Evolutionary conservation across 2,797 vertebrate genomes (phyloP).

Genomic region (Chloroceryle amazona): DNA sequence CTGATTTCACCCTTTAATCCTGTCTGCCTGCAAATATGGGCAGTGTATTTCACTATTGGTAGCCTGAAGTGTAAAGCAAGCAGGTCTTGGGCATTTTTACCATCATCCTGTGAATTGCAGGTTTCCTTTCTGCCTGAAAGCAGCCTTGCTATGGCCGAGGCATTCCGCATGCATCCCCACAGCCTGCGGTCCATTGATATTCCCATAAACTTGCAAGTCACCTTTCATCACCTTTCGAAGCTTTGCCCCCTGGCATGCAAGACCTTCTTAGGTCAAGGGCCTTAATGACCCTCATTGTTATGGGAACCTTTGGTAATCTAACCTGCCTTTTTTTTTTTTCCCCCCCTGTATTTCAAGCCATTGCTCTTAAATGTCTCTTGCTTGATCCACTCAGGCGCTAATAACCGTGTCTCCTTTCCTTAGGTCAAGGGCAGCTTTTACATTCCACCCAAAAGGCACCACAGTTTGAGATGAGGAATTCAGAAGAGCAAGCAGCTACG

Average conservation of each 20-base stretch:
- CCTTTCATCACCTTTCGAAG: slow-evolving; percentile 62
- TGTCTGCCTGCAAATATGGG: background rate
- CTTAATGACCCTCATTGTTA: slow-evolving; percentile 59
- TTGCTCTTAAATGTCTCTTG: slow-evolving; percentile 9
- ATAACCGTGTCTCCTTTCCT: slow-evolving; percentile 77
- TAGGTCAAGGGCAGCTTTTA: slow-evolving; percentile 83
- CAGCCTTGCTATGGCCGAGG: slow-evolving; percentile 21
- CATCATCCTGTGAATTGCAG: background rate
- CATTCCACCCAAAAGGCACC: slow-evolving; percentile 83
- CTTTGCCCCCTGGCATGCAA: slow-evolving; percentile 10
- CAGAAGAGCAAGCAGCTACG: slow-evolving; percentile 91
- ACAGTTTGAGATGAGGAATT: slow-evolving; percentile 93
- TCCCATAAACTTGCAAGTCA: slow-evolving; percentile 54
- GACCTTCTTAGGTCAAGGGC: slow-evolving; percentile 23
- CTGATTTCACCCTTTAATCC: slow-evolving; percentile 6
- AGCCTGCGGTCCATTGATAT: background rate
- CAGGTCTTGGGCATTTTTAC: slow-evolving; percentile 34
- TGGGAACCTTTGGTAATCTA: slow-evolving; percentile 57
- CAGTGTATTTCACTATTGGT: slow-evolving; percentile 23
- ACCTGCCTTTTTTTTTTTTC: slow-evolving; percentile 25
- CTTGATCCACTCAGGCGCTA: slow-evolving; percentile 8
- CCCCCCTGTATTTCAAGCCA: background rate
- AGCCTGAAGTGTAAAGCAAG: slow-evolving; percentile 8
- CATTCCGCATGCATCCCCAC: background rate
- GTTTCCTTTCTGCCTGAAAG: slow-evolving; percentile 1